Percentiles rank a stretch among this genome's conserved stretches.
Evolutionary conservation across 2,797 vertebrate genomes (phyloP).

Genomic region (Platyrinchus mystaceus): DNA sequence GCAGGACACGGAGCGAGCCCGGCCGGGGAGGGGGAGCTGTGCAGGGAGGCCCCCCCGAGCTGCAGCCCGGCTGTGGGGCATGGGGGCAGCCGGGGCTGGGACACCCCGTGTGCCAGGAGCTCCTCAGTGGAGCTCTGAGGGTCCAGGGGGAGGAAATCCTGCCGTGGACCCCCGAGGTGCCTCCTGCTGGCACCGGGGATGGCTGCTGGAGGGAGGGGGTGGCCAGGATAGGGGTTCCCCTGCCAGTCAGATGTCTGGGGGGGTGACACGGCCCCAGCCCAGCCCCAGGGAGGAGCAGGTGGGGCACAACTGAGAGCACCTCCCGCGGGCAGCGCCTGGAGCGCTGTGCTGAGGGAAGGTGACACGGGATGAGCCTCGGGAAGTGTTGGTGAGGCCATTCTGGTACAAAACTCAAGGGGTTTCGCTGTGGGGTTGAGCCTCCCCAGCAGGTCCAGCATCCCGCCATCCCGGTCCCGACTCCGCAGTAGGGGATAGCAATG

Average conservation of each 20-base stretch:
- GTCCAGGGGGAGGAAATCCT: rapidly evolving
- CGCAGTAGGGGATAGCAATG: rapidly evolving
- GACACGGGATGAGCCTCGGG: rapidly evolving
- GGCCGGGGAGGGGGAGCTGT: neutral
- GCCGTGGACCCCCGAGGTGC: neutral
- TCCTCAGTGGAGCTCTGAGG: neutral
- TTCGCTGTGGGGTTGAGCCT: neutral
- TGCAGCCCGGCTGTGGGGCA: rapidly evolving
- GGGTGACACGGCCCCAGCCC: neutral
- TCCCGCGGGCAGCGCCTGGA: rapidly evolving
- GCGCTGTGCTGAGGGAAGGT: neutral
- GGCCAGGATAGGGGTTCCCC: rapidly evolving
- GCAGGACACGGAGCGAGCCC: neutral
- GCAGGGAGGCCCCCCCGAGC: neutral
- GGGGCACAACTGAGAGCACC: neutral
- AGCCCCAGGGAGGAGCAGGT: neutral
- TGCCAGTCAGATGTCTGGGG: too few relatives aligned
- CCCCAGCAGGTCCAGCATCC: neutral
- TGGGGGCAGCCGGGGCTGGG: rapidly evolving
- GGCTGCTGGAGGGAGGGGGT: neutral
- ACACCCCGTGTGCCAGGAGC: rapidly evolving
- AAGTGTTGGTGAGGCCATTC: neutral
- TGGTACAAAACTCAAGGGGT: neutral
- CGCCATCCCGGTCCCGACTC: too few relatives aligned
- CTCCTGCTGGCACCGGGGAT: neutral